Conservation (phyloP, 64 coral and sea anemone species). For the Montipora capricornis region DNA sequence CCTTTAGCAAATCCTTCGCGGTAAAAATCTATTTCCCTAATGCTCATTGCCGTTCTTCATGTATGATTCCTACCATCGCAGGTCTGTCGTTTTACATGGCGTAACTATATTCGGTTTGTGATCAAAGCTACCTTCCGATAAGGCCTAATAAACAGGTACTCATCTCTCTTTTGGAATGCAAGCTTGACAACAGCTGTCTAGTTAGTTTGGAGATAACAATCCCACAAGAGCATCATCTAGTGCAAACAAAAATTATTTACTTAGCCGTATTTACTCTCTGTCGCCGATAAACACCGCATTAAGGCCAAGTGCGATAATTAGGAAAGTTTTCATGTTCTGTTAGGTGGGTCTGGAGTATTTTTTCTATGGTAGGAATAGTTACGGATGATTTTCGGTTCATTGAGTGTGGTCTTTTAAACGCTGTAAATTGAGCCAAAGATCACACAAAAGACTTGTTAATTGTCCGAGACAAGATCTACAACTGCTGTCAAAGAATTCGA, state of each 20-base stretch:
- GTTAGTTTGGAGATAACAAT: slow-evolving; percentile 45
- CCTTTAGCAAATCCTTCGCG: neutral
- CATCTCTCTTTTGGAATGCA: slow-evolving; percentile 7
- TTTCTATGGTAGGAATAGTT: slow-evolving; percentile 9
- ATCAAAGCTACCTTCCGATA: slow-evolving; percentile 22
- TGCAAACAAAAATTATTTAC: slow-evolving; percentile 31
- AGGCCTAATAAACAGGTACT: slow-evolving; percentile 4
- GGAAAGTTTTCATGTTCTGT: slow-evolving; percentile 5
- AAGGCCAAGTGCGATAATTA: neutral
- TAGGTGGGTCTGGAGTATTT: neutral
- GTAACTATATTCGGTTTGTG: neutral
- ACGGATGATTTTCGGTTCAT: neutral
- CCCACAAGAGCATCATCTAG: neutral
- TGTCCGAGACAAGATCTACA: slow-evolving; percentile 35
- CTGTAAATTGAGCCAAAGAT: slow-evolving; percentile 35
- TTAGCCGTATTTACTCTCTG: slow-evolving; percentile 40
- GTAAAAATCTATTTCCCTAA: neutral
- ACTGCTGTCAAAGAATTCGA: slow-evolving; percentile 34
- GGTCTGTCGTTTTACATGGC: neutral
- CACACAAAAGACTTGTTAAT: slow-evolving; percentile 52
- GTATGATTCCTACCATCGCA: neutral
- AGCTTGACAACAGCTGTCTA: slow-evolving; percentile 33
- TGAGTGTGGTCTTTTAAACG: slow-evolving; percentile 42
- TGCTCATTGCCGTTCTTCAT: neutral
- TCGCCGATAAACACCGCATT: neutral